Evolutionary conservation across 2,113 vertebrate species (phyloP).

Genomic region (Trochalopteron elliotii): DNA sequence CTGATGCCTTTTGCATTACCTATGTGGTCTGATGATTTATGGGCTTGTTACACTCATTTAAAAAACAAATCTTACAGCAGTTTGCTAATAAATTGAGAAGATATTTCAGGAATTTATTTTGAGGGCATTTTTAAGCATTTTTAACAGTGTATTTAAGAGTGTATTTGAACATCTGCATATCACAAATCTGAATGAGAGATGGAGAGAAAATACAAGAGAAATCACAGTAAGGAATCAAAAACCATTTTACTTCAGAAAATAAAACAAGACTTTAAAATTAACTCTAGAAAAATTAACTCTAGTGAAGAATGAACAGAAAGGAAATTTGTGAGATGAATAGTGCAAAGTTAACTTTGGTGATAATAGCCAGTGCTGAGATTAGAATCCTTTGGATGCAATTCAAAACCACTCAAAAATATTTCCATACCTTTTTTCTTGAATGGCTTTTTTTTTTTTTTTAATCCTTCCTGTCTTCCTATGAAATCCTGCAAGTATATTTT

Average conservation of each 20-base stretch:
- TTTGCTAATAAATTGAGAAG: neutral
- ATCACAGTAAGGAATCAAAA: conserved; percentile 10
- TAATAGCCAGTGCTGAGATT: neutral
- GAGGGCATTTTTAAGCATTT: neutral
- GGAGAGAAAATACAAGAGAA: conserved; percentile 6
- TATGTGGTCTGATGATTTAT: neutral
- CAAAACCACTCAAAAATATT: neutral
- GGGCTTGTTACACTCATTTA: neutral
- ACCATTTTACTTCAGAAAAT: conserved; percentile 19
- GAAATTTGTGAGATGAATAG: neutral
- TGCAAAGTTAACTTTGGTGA: neutral
- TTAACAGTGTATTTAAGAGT: neutral
- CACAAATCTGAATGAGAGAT: neutral
- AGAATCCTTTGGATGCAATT: neutral
- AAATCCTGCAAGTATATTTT: neutral
- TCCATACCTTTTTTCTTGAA: neutral
- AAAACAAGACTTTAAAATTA: neutral
- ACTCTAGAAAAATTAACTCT: neutral
- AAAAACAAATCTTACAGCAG: neutral
- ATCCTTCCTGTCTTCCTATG: neutral
- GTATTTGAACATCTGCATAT: neutral
- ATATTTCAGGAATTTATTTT: conserved; percentile 62
- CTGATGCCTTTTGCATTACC: neutral
- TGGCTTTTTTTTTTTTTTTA: neutral
- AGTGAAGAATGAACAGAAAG: conserved; percentile 23